phyloP scores from a whole-genome alignment of 2,888 invertebrate species.

The Yponomeuta plumbellus region DNA sequence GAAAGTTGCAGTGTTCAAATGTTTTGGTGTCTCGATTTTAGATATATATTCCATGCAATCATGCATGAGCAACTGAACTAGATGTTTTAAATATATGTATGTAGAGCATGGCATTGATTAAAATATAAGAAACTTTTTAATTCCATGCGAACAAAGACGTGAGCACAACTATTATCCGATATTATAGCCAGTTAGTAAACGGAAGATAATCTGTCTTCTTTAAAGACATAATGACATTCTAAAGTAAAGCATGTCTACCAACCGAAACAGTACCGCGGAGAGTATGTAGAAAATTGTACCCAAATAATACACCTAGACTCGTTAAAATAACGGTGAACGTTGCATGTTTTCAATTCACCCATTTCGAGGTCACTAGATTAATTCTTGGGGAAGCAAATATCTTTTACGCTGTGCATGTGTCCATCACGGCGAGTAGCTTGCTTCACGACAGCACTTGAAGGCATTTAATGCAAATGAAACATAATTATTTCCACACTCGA shows the following conservation, averaged over 20 bases:
- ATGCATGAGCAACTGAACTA: no score
- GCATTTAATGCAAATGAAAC: neutral
- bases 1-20: no score
- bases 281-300: constrained; percentile 44
- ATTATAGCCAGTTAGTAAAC: neutral
- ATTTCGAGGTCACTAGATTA: constrained; percentile 64
- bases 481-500: constrained; percentile 4
- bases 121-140: no score
- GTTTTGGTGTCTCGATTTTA: no score
- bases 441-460: neutral
- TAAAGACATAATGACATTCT: constrained; percentile 13
- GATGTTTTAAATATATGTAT: no score
- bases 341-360: constrained; percentile 57
- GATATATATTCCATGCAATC: no score
- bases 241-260: constrained; percentile 33
- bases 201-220: neutral
- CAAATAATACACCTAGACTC: constrained; percentile 42
- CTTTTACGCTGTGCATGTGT: neutral
- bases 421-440: neutral
- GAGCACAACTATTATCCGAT: neutral
- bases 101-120: no score
- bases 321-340: constrained; percentile 70
- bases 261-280: constrained; percentile 67
- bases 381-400: constrained; percentile 51
- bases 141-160: no score